Base-by-base conservation (phyloP, 2,113 vertebrate genomes). In the Bothrops jararaca region DNA sequence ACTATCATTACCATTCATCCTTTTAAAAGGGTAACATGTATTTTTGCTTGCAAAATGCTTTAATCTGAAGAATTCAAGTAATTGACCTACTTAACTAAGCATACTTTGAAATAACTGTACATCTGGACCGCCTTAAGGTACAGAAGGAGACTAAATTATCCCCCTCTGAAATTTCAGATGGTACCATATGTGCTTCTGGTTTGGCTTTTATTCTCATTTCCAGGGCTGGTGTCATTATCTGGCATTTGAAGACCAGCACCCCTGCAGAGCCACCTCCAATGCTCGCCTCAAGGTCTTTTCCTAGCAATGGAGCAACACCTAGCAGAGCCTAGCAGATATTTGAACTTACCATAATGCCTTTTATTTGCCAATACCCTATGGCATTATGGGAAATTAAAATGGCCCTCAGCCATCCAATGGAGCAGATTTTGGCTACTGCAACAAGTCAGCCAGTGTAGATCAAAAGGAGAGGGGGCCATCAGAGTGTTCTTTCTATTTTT, bases 41-140 rank as follows among this genome's bases (percentile, higher is more conserved):
- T 86, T 69, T 91, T 20, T 26, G 88, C 52, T 57, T 50, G 29
- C 3, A 80, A 20, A 2, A 48, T 6, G 54, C 85, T 22, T 74
- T 91, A 54, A 91, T 91, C 24, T 86, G n/a, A 42, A 85, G 42
- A 91, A 80, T 56, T 50, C 39, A 91, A 91, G 58, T 34, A 58
- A 29, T 45, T 58, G 42, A 48, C 54, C 80, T n/a, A 57, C 5
- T 86, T 86, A 74, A 53, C 48, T 90, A 34, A 29, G 20, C 52
- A 69, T 91, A 57, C 23, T 85, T 57, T 91, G 5, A 87, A 29
- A 5, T 2, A 7, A 85, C 20, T 56, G 0, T 42, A 11, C 45
- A 39, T 48, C 42, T 87, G 56, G 12, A 50, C n/a, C 50, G 4
- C 34, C 85, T 34, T 60, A 29, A 80, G 69, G 3, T 39, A 22